Base-by-base conservation (phyloP, 2,888 invertebrate genomes). In the Periphyllus acericola region DNA sequence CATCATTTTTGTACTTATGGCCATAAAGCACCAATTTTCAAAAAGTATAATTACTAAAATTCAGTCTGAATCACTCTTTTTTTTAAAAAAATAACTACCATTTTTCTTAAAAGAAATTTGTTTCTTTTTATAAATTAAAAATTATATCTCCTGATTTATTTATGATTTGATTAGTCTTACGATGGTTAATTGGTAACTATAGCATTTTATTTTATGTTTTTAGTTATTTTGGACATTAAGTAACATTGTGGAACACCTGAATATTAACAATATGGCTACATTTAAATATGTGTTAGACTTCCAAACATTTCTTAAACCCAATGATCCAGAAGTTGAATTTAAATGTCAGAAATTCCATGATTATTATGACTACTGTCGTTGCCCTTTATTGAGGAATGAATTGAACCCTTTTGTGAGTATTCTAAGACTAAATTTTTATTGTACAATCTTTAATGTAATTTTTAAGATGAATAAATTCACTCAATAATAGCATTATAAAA, bases 201-300 rank as follows among this genome's bases (percentile, higher is more conserved):
- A 14, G 14, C 14, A 46, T 21, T 36, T 40, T 75, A 14, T 72
- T 40, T 21, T 11, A 3, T 79, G 4, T 81, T 72, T 80, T 74
- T 74, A 87, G 87, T 46, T 87, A 11, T 81, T 87, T 74, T 81
- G 80, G 74, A 34, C 46, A n/a, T 87, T 81, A 46, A 46, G 81
- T 75, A 87, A 81, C 66, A 40, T 66, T 66, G n/a, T 87, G 29
- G 87, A 87, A 74, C 80, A 81, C 32, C 32, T 80, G 8, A 32
- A 60, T 25, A n/a, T 72, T n/a, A 29, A 71, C 25, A 55, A 60
- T 29, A n/a, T 74, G 11, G 4, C 25, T 52, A 75, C 60, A 17
- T 75, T 40, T 75, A 87, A 87, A 32, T 66, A 81, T 66, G 74
- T 81, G 11, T 66, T 87, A 32, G 87, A 87, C 19, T 87, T 87